Conservation (phyloP, 2,888 invertebrate genomes). For the Nemapogon koenigi region DNA sequence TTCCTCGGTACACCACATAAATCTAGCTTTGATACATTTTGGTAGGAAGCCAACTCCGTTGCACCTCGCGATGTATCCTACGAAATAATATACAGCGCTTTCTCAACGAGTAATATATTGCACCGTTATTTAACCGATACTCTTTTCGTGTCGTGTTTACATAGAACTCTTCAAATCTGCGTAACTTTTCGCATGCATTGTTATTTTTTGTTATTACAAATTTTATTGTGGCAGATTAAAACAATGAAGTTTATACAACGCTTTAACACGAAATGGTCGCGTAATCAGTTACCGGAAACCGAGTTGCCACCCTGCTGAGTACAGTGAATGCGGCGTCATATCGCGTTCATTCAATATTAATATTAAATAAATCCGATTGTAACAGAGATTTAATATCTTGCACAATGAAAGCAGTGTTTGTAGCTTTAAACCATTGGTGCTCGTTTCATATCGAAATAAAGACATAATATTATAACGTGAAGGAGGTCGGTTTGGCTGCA, state of each 20-base stretch:
- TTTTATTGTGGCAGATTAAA: constrained; percentile 18
- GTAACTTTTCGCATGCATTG: too few relatives aligned
- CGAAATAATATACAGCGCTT: constrained; percentile 13
- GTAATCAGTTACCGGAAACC: constrained; percentile 24
- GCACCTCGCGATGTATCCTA: constrained; percentile 21
- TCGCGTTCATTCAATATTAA: constrained; percentile 33
- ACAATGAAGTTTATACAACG: constrained; percentile 2
- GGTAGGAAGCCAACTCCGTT: constrained; percentile 52
- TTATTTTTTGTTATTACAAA: constrained; percentile 9
- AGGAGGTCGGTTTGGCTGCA: constrained; percentile 15
- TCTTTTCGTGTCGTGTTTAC: too few relatives aligned
- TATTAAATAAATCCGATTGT: constrained; percentile 40
- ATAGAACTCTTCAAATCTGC: too few relatives aligned
- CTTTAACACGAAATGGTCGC: constrained; percentile 3
- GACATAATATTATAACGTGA: constrained; percentile 28
- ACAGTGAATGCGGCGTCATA: constrained; percentile 31
- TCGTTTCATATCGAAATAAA: constrained; percentile 31
- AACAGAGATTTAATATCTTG: constrained; percentile 40
- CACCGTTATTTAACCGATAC: neutral
- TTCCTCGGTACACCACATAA: constrained; percentile 54
- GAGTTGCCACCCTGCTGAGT: constrained; percentile 20
- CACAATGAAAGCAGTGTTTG: constrained; percentile 20
- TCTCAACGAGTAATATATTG: constrained; percentile 12
- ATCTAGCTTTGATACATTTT: constrained; percentile 61
- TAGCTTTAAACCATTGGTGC: constrained; percentile 19